Base-by-base conservation (phyloP, 30 jellyfish, hydroid and myxozoan genomes). In the Cassiopea andromeda region DNA sequence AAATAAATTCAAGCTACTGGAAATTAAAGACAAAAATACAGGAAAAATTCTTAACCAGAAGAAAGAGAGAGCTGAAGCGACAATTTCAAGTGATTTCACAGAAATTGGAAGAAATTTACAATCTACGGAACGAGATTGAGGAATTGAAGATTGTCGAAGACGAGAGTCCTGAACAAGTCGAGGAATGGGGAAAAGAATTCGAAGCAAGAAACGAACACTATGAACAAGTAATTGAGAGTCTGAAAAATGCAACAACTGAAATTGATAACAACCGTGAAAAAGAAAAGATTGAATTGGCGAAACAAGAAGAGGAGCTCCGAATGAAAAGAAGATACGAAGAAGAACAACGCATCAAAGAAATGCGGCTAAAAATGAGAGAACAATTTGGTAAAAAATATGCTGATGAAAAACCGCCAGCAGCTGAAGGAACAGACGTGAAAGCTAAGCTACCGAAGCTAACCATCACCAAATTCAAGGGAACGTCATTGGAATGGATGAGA, bases 371-470 rank as follows among this genome's bases (percentile, higher is more conserved):
- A n/a, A 16, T 68, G 46, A 68, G 77, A 68, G 77, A 68, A n/a
- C 77, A 68, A 38, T 68, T 16, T n/a, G 7, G 47, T 16, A 16
- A n/a, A 16, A 68, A 6, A 14, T n/a, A 68, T n/a, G 44, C 77
- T 38, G 77, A 16, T n/a, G 77, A 68, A 38, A 68, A 68, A 14
- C 6, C 66, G 46, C 60, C 19, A 64, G 69, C 70, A 60, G 61
- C 61, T 71, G 89, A 83, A 83, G 91, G 69, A 70, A 83, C 69
- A 81, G 69, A 70, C 68, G 2, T 83, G 75, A 16, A 83, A n/a
- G 5, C 69, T 60, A 68, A 81, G 69, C 83, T 60, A 48, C 84
- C 68, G 75, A 43, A 67, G 60, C 75, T 60, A 47, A 12, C 77
- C 46, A n/a, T 68, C 7, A 68, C 44, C 77, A 68, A n/a, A 50